Conservation (phyloP, 2,797 vertebrate genomes). For the Mionectes olivaceus region DNA sequence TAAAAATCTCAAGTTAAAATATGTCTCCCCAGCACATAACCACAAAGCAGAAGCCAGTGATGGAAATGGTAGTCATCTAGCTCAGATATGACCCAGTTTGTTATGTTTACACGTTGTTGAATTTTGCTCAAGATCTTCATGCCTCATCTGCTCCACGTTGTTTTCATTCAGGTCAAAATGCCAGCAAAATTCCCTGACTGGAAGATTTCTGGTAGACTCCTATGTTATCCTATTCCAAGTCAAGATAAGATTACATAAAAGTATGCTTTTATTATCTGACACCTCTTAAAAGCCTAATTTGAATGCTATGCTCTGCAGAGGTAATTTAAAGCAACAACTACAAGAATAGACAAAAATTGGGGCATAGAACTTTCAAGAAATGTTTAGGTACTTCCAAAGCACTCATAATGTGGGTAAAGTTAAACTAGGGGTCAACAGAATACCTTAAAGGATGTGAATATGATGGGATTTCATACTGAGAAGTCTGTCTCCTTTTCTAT, state of each 20-base stretch:
- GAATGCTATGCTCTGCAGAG: not conserved
- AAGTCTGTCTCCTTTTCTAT: not conserved
- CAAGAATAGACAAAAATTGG: not conserved
- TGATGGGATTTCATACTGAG: not conserved
- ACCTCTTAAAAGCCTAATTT: not conserved
- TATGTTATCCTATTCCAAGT: not conserved
- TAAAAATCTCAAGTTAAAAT: not conserved
- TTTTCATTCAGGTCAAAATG: not conserved
- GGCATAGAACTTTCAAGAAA: not conserved
- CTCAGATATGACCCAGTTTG: not conserved
- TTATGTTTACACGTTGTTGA: not conserved
- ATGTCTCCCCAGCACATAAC: not conserved
- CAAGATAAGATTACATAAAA: not conserved
- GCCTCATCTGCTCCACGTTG: fast-evolving
- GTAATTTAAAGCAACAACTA: not conserved
- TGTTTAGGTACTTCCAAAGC: not conserved
- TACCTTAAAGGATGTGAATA: not conserved
- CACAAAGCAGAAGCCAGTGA: not conserved
- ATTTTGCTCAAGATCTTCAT: not conserved
- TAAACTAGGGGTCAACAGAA: not conserved
- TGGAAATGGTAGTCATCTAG: not conserved
- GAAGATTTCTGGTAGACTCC: not conserved
- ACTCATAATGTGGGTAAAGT: not conserved
- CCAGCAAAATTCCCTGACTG: not conserved
- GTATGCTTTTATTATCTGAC: not conserved